Evolutionary conservation across 2,113 vertebrate genomes (phyloP).

Genomic region (Kobus ellipsiprymnus): DNA sequence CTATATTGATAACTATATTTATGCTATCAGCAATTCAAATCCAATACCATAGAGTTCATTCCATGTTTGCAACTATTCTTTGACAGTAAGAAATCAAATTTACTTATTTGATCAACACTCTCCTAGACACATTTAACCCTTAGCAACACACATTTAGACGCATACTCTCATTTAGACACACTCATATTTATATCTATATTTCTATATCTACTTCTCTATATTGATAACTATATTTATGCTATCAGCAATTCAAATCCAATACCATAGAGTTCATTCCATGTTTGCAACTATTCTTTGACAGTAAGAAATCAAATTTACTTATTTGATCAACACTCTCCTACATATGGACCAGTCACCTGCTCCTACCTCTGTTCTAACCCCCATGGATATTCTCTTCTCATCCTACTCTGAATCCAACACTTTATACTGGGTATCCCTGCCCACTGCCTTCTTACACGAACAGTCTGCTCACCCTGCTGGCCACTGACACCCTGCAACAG

Average conservation of each 20-base stretch:
- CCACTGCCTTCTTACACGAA: no score
- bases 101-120: neutral
- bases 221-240: neutral
- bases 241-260: neutral
- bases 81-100: neutral
- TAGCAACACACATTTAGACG: no score
- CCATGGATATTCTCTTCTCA: neutral
- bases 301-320: neutral
- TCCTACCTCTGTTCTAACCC: neutral
- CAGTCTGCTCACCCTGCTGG: neutral
- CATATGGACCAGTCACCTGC: neutral
- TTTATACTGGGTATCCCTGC: no score
- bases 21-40: neutral
- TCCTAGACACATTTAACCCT: no score
- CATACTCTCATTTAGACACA: neutral
- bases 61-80: neutral
- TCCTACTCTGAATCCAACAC: neutral
- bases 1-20: neutral
- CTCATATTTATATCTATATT: neutral
- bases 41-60: neutral
- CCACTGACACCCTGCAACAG: neutral
- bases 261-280: neutral
- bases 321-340: neutral
- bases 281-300: neutral
- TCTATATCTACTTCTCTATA: neutral